Evolutionary conservation across 1,140 invertebrate genomes (phyloP), one percentile per base, ranked within the genome.

Genomic region (Drosophila orosa): DNA sequence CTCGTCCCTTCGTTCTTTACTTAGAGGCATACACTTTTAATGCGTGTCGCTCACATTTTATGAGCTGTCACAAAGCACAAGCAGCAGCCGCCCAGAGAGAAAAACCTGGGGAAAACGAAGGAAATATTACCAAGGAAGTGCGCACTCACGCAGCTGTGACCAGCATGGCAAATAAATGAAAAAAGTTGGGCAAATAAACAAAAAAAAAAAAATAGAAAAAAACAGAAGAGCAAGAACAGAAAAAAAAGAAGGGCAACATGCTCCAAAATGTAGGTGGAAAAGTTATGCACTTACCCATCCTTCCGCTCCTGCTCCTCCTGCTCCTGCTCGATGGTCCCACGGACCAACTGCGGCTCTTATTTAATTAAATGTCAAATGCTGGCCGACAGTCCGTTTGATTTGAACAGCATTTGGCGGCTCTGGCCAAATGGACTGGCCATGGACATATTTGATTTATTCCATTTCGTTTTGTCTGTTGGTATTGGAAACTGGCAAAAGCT

Each of bases 1-100:
- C 56, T 31, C 25, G 22, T n/a, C 8, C 67, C 37, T 25, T 65
- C 31, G 31, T 24, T 35, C 61, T 22, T 15, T 68, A 44, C 66
- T 69, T 56, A 54, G 76, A 56, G 66, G 54, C 63, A 76, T 72
- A 78, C 65, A 78, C 69, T 82, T 86, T 89, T 87, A 87, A 87
- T 87, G 83, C 83, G 83, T 87, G 76, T 87, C 83, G 76, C 76
- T 89, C 79, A 75, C 82, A 87, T 87, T 87, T 87, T 87, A 87
- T 87, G 83, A 87, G 83, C 83, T 87, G 83, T 84, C 84, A 78
- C 84, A 87, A 84, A 78, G 68, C 77, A 74, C 75, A 71, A 76
- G 78, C 61, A 59, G 27, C 60, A 48, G 47, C 45, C 9, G 45
- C 45, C 39, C 74, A 52, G 67, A 62, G 74, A 78, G 65, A 35